Percentiles rank a stretch among this genome's conserved stretches.
phyloP scores from a whole-genome alignment of 2,888 invertebrate species.

The Ctena decussata region DNA sequence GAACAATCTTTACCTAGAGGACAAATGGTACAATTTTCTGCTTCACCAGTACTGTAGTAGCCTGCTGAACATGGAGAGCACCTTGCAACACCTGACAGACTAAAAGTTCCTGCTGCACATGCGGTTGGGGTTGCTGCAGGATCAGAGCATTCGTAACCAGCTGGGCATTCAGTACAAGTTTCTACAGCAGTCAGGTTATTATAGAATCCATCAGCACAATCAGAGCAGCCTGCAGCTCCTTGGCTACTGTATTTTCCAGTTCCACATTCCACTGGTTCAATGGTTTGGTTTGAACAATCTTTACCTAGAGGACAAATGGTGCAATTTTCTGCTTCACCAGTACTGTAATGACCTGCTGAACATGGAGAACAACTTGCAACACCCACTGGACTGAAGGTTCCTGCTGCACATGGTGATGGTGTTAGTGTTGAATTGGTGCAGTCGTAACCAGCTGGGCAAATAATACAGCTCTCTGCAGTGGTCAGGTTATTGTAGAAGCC shows the following conservation, averaged over 20 bases:
- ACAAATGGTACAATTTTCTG: conserved; percentile 74
- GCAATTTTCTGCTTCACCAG: conserved; percentile 68
- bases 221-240: conserved; percentile 26
- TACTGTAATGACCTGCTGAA: conserved; percentile 68
- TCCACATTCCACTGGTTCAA: conserved; percentile 15
- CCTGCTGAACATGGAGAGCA: conserved; percentile 50
- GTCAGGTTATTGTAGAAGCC: conserved; percentile 67
- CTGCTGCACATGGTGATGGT: conserved; percentile 50
- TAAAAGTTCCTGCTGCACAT: conserved; percentile 56
- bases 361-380: conserved; percentile 43
- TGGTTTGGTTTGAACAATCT: conserved; percentile 34
- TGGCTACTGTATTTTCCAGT: conserved; percentile 55
- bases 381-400: conserved; percentile 63
- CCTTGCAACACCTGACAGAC: conserved; percentile 34
- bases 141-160: conserved; percentile 78
- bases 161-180: conserved; percentile 75
- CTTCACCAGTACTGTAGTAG: conserved; percentile 40
- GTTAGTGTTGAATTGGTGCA: conserved; percentile 49
- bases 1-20: conserved; percentile 75
- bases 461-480: no score
- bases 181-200: conserved; percentile 57
- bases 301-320: conserved; percentile 65
- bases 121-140: conserved; percentile 55
- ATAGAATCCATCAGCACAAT: conserved; percentile 67
- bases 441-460: conserved; percentile 43